Base-by-base conservation (phyloP, 2,888 invertebrate species). In the Ypsolopha sequella region DNA sequence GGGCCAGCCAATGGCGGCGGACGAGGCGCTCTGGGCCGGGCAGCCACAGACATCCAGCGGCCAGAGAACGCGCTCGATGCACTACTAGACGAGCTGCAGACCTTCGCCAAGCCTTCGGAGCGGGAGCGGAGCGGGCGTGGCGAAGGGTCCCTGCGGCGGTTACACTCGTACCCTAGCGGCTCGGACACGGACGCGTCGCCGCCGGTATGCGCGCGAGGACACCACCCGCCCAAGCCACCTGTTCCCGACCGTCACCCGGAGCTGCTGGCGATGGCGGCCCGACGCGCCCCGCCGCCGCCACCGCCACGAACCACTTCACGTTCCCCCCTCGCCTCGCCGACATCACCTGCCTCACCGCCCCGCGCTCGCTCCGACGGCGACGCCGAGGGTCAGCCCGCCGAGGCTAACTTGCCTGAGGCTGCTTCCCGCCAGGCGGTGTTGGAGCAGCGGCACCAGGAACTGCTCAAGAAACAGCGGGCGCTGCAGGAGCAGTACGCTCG, bases 21-120 rank as follows among this genome's bases (percentile, higher is more conserved):
- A 61, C 72, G 84, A 78, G 70, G 63, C 61, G 58, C 64, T 55
- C 60, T 64, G 60, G 58, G 59, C 57, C 66, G 72, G 57, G 73
- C 54, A 73, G 66, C 59, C 55, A 59, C 71, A 60, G 81, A 80
- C 55, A 55, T 74, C 46, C 88, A 89, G 86, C 91, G 93, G 88
- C 89, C 95, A 90, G 95, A 96, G 92, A 96, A 96, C 93, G 95
- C 96, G 91, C 95, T 96, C 93, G 96, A 96, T 92, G 95, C 95
- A 91, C 85, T 96, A 93, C 88, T 96, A 94, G 95, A 95, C 80
- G 96, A 96, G 80, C 89, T 96, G 59, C 95, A 96, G 81, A 95
- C 95, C 36, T 95, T 95, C 79, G 92, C 95, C 52, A 92, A 93
- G 73, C 95, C 95, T 50, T 58, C 68, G 53, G 66, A 66, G 59